These are phyloP conservation scores for Cataglyphis hispanica DNA, from an alignment of 1,140 invertebrate species.

Conservation along the genomic window DNA sequence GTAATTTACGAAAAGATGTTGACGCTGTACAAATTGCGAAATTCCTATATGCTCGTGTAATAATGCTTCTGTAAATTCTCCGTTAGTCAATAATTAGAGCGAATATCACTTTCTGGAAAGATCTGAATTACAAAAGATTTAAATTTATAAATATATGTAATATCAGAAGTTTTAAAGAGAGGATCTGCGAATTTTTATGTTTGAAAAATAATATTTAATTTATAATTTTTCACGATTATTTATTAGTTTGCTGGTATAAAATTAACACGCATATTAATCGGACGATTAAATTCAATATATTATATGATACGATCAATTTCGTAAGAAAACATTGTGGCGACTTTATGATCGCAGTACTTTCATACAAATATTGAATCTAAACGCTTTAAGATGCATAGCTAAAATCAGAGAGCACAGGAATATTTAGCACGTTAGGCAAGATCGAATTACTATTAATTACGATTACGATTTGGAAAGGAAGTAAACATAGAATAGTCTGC, in stretches of 20 bases:
- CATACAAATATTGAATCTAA: not conserved
- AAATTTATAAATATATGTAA: not conserved
- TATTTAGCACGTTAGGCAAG: not conserved
- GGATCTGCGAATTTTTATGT: not conserved
- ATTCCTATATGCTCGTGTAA: not conserved
- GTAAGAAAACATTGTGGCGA: not conserved
- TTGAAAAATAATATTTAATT: not conserved
- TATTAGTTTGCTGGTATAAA: not conserved
- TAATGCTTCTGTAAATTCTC: not conserved
- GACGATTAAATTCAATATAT: not conserved
- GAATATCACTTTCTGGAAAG: not conserved
- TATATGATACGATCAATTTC: not conserved
- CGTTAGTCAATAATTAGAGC: not conserved
- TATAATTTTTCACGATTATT: not conserved
- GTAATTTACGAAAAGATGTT: constrained; percentile 35
- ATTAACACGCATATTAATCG: not conserved
- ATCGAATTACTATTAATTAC: constrained; percentile 13
- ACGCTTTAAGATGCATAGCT: not conserved
- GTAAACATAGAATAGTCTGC: not conserved
- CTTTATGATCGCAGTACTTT: not conserved
- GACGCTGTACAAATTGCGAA: constrained; percentile 19
- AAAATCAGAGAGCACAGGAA: not conserved
- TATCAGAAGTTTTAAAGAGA: not conserved
- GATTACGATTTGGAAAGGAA: not conserved
- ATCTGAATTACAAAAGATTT: not conserved